These are phyloP conservation scores for Columba livia DNA, from an alignment of 2,113 vertebrate genomes.

Conservation along the genomic window DNA sequence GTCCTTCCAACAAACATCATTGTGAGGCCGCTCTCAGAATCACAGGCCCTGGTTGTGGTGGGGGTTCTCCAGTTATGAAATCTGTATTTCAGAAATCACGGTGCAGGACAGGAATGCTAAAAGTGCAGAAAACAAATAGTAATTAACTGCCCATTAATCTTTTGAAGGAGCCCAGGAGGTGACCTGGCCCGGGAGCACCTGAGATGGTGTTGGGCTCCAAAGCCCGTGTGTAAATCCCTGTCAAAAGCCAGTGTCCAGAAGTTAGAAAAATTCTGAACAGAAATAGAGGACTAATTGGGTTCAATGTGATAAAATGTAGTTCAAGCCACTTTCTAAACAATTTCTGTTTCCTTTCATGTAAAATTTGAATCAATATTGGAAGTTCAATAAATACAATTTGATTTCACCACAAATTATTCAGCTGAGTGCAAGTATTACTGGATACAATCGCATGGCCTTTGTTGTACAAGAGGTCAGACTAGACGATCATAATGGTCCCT, in stretches of 20 bases:
- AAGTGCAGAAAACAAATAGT: not conserved
- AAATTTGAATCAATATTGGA: not conserved
- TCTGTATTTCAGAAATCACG: not conserved
- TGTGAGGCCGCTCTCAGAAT: no score
- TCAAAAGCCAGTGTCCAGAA: not conserved
- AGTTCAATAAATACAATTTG: not conserved
- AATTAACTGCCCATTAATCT: not conserved
- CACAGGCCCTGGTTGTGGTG: no score
- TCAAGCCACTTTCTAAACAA: not conserved
- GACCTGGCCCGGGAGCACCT: not conserved
- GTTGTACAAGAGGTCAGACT: constrained; percentile 49
- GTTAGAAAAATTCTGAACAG: not conserved
- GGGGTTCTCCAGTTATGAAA: not conserved
- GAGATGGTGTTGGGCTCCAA: not conserved
- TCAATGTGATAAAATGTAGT: not conserved
- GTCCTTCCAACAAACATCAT: no score
- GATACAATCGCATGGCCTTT: not conserved
- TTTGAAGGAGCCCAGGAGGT: not conserved
- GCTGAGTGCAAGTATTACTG: not conserved
- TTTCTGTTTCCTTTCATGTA: not conserved
- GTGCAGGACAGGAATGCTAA: not conserved
- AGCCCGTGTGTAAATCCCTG: not conserved
- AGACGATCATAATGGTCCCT: constrained; percentile 56
- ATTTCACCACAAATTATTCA: not conserved
- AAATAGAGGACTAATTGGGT: not conserved